These are phyloP conservation scores for Premnoplex brunnescens DNA, from an alignment of 2,797 vertebrate species.

Conservation along the genomic window DNA sequence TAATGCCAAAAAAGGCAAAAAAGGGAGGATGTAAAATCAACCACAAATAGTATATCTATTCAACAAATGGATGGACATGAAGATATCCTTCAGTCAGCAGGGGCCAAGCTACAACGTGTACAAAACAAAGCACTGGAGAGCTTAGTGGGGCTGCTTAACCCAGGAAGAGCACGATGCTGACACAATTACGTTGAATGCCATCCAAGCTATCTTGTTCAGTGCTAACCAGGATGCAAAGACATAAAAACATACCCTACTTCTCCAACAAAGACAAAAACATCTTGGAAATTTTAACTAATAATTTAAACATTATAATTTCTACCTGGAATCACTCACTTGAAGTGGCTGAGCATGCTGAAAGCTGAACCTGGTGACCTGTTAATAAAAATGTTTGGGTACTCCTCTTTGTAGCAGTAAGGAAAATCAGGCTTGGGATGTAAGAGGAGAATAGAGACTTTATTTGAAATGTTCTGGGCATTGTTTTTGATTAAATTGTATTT, in stretches of 20 bases:
- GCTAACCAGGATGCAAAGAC: not conserved
- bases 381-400: not conserved
- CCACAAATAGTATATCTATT: not conserved
- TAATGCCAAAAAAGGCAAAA: not conserved
- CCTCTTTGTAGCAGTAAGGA: not conserved
- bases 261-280: not conserved
- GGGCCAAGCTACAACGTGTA: not conserved
- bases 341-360: not conserved
- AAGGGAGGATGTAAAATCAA: not conserved
- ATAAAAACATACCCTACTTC: not conserved
- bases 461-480: not conserved
- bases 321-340: not conserved
- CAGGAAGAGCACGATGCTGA: not conserved
- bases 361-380: not conserved
- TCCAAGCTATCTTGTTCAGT: not conserved
- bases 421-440: not conserved
- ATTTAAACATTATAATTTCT: not conserved
- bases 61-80: not conserved
- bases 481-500: not conserved
- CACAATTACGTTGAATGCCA: not conserved
- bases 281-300: not conserved
- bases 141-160: not conserved
- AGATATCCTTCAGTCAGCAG: not conserved
- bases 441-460: not conserved
- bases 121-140: not conserved